Percentiles rank a stretch among this genome's conserved stretches.
Evolutionary conservation across 2,888 invertebrate species (phyloP).

Genomic region (Cephus rjabovi): DNA sequence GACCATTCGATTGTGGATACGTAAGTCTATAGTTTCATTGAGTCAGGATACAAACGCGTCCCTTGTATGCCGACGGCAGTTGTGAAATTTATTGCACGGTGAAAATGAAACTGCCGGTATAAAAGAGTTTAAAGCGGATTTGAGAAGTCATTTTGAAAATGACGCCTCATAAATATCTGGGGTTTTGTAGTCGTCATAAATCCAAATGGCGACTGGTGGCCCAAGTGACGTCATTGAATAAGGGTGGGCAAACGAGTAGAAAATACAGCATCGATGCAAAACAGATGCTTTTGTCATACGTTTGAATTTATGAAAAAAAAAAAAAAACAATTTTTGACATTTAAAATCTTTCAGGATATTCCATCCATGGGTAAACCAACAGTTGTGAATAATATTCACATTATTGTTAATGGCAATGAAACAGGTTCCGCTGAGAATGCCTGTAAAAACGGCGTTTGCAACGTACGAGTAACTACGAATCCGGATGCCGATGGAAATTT

Average conservation of each 20-base stretch:
- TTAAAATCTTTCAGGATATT: background rate
- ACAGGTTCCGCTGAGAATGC: conserved; percentile 18
- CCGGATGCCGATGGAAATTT: conserved; percentile 38
- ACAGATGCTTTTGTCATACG: background rate
- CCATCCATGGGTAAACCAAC: conserved; percentile 9
- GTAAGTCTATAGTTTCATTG: background rate
- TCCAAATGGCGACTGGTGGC: background rate
- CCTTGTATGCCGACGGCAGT: background rate
- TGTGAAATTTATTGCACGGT: background rate
- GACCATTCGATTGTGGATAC: background rate
- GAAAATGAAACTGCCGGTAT: background rate
- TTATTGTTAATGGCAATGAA: conserved; percentile 38
- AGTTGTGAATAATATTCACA: conserved; percentile 41
- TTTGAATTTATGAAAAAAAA: background rate
- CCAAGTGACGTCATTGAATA: background rate
- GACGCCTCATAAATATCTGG: background rate
- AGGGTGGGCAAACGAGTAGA: background rate
- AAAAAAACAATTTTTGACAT: background rate
- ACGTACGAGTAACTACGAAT: conserved; percentile 35
- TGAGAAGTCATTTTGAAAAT: background rate
- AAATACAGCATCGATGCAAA: background rate
- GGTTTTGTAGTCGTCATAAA: background rate
- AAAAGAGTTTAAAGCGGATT: conserved; percentile 1
- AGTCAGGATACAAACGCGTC: background rate
- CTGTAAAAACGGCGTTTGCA: conserved; percentile 41